These are phyloP conservation scores for Hoplodrina ambigua DNA, from an alignment of 2,888 invertebrate species.

Conservation along the genomic window DNA sequence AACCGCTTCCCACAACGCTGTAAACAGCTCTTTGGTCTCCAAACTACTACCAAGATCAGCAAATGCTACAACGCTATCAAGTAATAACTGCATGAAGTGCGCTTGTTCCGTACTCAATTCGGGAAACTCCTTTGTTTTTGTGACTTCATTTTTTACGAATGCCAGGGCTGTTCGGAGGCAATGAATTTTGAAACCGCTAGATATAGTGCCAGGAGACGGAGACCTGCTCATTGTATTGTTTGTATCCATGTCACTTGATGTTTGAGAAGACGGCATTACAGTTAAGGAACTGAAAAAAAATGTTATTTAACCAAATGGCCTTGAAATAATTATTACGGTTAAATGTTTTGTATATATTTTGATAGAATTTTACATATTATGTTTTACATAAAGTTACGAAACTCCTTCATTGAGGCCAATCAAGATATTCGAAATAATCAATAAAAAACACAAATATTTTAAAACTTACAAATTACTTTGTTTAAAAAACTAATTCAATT, in stretches of 20 bases:
- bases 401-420: too few species aligned
- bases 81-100: conserved; percentile 52
- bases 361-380: too few species aligned
- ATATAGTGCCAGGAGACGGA: background rate
- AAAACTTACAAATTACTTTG: too few species aligned
- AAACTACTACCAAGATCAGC: conserved; percentile 34
- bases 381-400: too few species aligned
- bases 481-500: too few species aligned
- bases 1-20: conserved; percentile 69
- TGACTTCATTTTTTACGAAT: conserved; percentile 71
- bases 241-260: background rate
- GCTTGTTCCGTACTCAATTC: conserved; percentile 66
- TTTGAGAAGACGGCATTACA: background rate
- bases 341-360: too few species aligned
- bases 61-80: conserved; percentile 26
- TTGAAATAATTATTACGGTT: too few species aligned
- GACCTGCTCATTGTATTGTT: conserved; percentile 5
- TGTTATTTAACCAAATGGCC: background rate
- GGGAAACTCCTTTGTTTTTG: conserved; percentile 63
- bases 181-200: conserved; percentile 61
- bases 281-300: conserved; percentile 22
- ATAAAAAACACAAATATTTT: too few species aligned
- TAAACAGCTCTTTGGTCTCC: conserved; percentile 63
- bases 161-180: conserved; percentile 67
- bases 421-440: too few species aligned